Percentiles rank a stretch among this genome's conserved stretches.
These are phyloP conservation scores for Myrmophylax atrothorax DNA, from an alignment of 2,113 vertebrate species.

Conservation along the genomic window DNA sequence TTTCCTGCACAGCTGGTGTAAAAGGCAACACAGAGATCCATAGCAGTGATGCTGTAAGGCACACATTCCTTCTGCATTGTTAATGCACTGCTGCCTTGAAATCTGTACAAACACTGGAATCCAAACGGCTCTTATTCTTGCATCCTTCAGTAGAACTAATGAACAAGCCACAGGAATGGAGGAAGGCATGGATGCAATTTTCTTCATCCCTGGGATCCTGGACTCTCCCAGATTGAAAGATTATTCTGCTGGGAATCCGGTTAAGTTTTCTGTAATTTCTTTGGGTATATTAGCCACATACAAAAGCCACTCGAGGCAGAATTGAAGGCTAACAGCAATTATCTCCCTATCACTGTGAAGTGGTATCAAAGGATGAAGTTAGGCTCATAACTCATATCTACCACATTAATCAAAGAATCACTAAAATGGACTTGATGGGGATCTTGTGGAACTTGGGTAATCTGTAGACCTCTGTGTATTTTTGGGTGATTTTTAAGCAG, in stretches of 20 bases:
- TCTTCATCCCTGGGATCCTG: neutral
- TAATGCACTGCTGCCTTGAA: neutral
- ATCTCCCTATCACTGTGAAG: neutral
- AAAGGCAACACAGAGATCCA: neutral
- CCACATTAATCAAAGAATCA: neutral
- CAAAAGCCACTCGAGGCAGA: neutral
- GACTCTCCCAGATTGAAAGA: neutral
- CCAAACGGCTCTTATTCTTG: neutral
- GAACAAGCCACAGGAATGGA: fast-evolving
- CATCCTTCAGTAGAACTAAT: neutral
- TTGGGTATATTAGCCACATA: no score
- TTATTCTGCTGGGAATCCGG: neutral
- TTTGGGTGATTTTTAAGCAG: neutral
- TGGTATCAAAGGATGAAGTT: neutral
- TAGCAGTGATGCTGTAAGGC: neutral
- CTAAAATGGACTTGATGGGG: neutral
- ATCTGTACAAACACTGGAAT: neutral
- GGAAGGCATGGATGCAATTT: neutral
- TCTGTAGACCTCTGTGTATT: neutral
- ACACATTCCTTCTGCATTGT: neutral
- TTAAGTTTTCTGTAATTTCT: neutral
- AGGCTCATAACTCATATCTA: neutral
- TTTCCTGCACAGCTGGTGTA: neutral
- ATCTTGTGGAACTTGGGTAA: neutral
- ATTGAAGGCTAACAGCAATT: neutral